Evolutionary conservation across 2,888 invertebrate species (phyloP), one percentile per base, ranked within the genome.

Genomic region (Acleris emargana): DNA sequence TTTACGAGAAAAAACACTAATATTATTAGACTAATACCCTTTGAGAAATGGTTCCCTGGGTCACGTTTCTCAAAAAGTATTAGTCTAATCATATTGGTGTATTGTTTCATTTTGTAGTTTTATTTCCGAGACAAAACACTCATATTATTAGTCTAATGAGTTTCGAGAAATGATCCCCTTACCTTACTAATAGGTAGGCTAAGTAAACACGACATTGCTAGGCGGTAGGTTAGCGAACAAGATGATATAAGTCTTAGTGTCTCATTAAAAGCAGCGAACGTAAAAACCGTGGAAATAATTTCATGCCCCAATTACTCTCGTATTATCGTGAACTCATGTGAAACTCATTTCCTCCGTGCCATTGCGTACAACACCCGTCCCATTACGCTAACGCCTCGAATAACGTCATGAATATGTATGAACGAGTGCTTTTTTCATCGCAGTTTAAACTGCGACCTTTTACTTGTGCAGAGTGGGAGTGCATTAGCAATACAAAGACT

Each of bases 311-410:
- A 66, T 66, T 60, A 45, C 42, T 52, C 20, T 18, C 43, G 32
- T 38, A 25, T 28, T 45, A 45, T 20, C 22, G 54, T 43, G 49
- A 55, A 45, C 72, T 70, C 70, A 69, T 72, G 74, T 73, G 69
- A 72, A 73, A 75, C 78, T 66, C 68, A 28, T 83, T 77, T 73
- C 52, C 68, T 53, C 47, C 77, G 73, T 69, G 70, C 77, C 80
- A 80, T 81, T 83, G 76, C 76, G 72, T 68, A 71, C 75, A 68
- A 69, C 69, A 75, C 67, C 77, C 81, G 82, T 84, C 67, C 76
- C 81, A 82, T 84, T 82, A 82, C 83, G 75, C 78, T 69, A 74
- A 68, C 68, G 63, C 64, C 62, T 76, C 80, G 76, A 81, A 81
- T 79, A 83, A 68, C 68, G 62, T 64, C 62, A 76, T 81, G 76